Base-by-base conservation (phyloP, 2,797 vertebrate genomes). In the Sebastes itinus region DNA sequence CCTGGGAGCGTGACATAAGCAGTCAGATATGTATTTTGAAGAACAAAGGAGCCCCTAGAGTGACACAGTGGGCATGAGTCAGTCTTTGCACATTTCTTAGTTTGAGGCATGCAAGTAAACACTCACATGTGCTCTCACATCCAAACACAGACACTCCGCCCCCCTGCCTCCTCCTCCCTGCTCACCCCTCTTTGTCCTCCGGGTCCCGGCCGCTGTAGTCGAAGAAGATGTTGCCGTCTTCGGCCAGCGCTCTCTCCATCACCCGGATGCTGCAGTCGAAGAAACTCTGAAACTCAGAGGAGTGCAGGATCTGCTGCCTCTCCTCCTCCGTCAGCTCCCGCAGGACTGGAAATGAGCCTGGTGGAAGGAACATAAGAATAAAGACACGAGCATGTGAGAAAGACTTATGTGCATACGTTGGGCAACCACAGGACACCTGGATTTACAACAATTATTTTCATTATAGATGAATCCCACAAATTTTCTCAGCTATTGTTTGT, bases 241-340 rank as follows among this genome's bases (percentile, higher is more conserved):
- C 98, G 1, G 98, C 97, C 87, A 99, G 94, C 0, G 98, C 98
- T 92, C 98, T 90, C 90, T 99, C 98, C 93, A 99, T 98, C 80
- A 99, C 97, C 20, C 98, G 95, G 86, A 99, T 97, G 82, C 97
- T 98, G 87, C 97, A 96, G 92, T 99, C 98, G 25, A 99, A 99
- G 94, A 99, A 99, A 86, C 97, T 98, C 92, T 99, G 96, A 85
- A 99, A 99, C 90, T 99, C 98, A 64, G 98, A 97, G 0, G 98
- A 99, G 94, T 99, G 98, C 61, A 99, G 94, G 83, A 98, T 97
- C 95, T 99, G 98, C 89, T 98, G 97, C 87, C 97, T 97, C 92
- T 99, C 97, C 94, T 99, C 98, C 89, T 99, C 97, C 0, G 97
- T 99, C 92, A 99, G 94, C 94, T 99, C 98, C 83, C 97, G 78